A percentile compares a stretch with the other conserved stretches of the same genome.
These are phyloP conservation scores for Carcharodon carcharias DNA, from an alignment of 2,797 vertebrate species.

Conservation along the genomic window DNA sequence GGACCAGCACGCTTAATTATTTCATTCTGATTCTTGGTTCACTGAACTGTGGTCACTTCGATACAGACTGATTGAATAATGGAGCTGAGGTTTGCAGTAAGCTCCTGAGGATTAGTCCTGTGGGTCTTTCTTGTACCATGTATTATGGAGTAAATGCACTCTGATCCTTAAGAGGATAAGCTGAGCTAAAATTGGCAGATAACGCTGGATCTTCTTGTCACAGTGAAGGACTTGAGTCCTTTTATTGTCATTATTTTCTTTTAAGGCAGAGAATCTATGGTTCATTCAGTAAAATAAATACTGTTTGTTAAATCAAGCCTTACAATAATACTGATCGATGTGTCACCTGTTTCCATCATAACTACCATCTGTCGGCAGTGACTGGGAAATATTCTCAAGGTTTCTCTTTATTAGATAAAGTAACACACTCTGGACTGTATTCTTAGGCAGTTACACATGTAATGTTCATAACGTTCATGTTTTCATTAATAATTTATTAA, in stretches of 20 bases:
- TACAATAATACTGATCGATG: neutral
- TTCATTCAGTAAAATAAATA: constrained; percentile 22
- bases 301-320: neutral
- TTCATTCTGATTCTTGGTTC: neutral
- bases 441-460: neutral
- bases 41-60: neutral
- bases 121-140: neutral
- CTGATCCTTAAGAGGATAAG: neutral
- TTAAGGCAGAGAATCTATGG: neutral
- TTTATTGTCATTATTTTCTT: neutral
- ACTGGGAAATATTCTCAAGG: neutral
- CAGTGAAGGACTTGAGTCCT: neutral
- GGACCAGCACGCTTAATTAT: neutral
- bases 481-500: neutral
- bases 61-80: constrained; percentile 10
- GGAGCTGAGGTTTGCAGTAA: neutral
- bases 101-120: neutral
- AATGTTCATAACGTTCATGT: neutral
- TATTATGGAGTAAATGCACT: neutral
- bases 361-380: neutral
- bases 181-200: neutral
- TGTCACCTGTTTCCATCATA: neutral
- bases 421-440: neutral
- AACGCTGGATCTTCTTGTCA: neutral
- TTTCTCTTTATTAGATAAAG: neutral